These are phyloP conservation scores for Cherax destructor DNA, from an alignment of 1,140 invertebrate genomes.

Conservation along the genomic window DNA sequence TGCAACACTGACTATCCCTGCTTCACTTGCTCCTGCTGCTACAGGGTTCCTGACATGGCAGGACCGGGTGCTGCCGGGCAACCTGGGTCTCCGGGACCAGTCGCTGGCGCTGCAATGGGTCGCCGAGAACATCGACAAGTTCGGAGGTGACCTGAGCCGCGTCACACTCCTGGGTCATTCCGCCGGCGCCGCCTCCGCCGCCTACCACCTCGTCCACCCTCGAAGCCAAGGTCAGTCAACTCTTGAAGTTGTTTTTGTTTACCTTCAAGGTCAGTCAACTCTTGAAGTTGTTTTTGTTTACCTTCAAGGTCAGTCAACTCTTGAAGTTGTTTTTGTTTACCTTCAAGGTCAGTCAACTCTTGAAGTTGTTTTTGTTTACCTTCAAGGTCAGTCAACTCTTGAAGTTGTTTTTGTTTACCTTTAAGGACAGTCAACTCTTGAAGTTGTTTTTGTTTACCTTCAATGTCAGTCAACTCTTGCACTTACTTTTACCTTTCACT, in stretches of 20 bases:
- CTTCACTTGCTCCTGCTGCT: background rate
- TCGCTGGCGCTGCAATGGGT: slow-evolving; percentile 76
- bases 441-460: no score
- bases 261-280: no score
- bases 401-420: no score
- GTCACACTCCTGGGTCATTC: slow-evolving; percentile 77
- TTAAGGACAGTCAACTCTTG: no score
- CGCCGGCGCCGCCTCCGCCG: slow-evolving; percentile 78
- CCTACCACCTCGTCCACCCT: slow-evolving; percentile 79
- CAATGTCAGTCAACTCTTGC: slow-evolving; percentile 18
- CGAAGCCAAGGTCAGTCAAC: slow-evolving; percentile 39
- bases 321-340: no score
- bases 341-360: no score
- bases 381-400: no score
- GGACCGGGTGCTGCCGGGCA: slow-evolving; percentile 75
- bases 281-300: no score
- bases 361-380: no score
- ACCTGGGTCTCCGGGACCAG: slow-evolving; percentile 78
- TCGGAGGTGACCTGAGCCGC: slow-evolving; percentile 76
- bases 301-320: no score
- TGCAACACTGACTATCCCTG: no score
- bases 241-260: background rate
- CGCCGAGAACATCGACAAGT: slow-evolving; percentile 75
- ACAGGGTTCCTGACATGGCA: slow-evolving; percentile 76
- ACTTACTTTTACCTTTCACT: background rate